A percentile compares a stretch with the other conserved stretches of the same genome.
phyloP scores from a whole-genome alignment of 2,113 vertebrate genomes.

The Rhea pennata region DNA sequence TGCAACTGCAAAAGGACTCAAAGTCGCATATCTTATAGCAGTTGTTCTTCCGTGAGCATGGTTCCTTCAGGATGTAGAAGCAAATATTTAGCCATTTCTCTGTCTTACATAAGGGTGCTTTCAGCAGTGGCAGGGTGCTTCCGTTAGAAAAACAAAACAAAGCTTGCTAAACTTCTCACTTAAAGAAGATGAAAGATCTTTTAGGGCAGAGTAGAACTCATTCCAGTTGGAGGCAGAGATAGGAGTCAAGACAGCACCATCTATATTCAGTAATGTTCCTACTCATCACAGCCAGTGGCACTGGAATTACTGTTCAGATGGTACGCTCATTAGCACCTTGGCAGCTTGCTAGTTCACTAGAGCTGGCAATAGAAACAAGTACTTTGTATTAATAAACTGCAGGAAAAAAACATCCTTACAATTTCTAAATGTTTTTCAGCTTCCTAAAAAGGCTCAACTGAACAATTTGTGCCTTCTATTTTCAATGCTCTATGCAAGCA shows the following conservation, averaged over 20 bases:
- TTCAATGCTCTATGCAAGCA: background rate
- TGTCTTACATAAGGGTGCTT: background rate
- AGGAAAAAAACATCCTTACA: background rate
- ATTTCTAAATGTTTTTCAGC: background rate
- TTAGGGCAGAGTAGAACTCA: background rate
- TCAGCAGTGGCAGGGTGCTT: background rate
- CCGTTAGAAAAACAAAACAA: background rate
- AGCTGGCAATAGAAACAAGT: constrained; percentile 36
- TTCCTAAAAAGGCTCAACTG: background rate
- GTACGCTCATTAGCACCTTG: constrained; percentile 24
- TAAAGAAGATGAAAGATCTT: background rate
- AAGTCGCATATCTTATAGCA: background rate
- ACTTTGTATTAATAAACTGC: constrained; percentile 20
- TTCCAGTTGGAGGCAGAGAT: background rate
- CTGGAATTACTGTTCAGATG: constrained; percentile 21
- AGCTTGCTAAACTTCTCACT: background rate
- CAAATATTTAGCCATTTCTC: background rate
- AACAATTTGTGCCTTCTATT: background rate
- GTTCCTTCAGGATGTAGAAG: background rate
- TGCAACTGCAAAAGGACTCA: background rate
- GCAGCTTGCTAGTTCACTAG: constrained; percentile 18
- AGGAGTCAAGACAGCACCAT: background rate
- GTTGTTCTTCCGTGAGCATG: background rate
- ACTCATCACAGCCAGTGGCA: background rate
- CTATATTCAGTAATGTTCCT: constrained; percentile 7